Evolutionary conservation across 2,888 invertebrate genomes (phyloP).

Genomic region (Thereva nobilitata): DNA sequence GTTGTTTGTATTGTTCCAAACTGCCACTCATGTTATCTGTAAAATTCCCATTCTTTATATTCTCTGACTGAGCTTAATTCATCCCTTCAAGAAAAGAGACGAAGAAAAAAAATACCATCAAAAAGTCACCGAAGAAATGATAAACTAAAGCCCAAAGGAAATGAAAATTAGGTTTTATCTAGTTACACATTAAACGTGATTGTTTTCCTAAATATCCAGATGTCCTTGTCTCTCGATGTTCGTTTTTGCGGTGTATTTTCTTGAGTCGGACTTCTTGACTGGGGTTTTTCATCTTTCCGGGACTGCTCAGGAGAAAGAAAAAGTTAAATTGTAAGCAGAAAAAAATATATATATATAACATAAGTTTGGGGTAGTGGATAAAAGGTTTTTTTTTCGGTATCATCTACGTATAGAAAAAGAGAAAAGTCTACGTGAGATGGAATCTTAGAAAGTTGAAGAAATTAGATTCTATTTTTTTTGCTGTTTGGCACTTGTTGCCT

Average conservation of each 20-base stretch:
- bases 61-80: neutral
- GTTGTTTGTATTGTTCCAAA: slow-evolving; percentile 18
- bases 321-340: too few species aligned
- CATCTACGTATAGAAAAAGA: too few species aligned
- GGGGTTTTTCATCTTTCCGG: slow-evolving; percentile 1
- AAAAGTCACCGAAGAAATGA: slow-evolving; percentile 39
- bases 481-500: too few species aligned
- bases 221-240: neutral
- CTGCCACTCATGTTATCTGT: slow-evolving; percentile 9
- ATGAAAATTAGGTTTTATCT: slow-evolving; percentile 45
- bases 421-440: too few species aligned
- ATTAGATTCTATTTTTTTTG: too few species aligned
- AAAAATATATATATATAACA: too few species aligned
- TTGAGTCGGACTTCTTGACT: neutral
- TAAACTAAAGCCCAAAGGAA: slow-evolving; percentile 43
- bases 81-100: too few species aligned
- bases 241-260: too few species aligned
- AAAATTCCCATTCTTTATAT: slow-evolving; percentile 16
- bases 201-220: slow-evolving; percentile 41
- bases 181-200: slow-evolving; percentile 45
- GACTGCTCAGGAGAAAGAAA: neutral
- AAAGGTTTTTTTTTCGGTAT: too few species aligned
- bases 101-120: slow-evolving; percentile 1
- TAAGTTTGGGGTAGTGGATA: too few species aligned
- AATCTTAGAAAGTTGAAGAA: too few species aligned